phyloP scores from a whole-genome alignment of 1,140 invertebrate genomes.

The Drosophila trapezifrons region DNA sequence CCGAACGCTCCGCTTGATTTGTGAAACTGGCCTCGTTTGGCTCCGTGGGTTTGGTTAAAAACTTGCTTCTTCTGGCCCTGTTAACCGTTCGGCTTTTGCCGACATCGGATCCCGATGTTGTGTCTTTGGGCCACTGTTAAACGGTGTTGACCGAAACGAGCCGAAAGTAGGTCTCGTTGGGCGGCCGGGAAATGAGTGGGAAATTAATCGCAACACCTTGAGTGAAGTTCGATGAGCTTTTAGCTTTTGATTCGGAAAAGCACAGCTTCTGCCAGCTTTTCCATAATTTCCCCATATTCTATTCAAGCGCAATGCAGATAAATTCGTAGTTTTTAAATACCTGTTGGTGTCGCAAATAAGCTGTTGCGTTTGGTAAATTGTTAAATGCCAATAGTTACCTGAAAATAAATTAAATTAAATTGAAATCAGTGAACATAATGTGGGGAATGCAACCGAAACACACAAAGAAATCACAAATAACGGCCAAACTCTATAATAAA shows the following conservation, averaged over 20 bases:
- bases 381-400: conserved; percentile 69
- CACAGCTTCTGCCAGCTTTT: conserved; percentile 23
- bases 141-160: conserved; percentile 40
- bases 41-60: conserved; percentile 66
- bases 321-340: conserved; percentile 1
- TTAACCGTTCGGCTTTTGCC: conserved; percentile 40
- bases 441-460: conserved; percentile 12
- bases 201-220: conserved; percentile 37
- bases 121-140: conserved; percentile 62
- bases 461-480: conserved; percentile 44
- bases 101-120: conserved; percentile 45
- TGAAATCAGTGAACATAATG: conserved; percentile 27
- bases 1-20: conserved; percentile 81
- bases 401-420: conserved; percentile 52
- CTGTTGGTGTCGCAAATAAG: conserved; percentile 9
- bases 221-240: conserved; percentile 41
- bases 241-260: background rate
- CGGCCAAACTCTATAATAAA: conserved; percentile 32
- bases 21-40: conserved; percentile 83
- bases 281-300: conserved; percentile 29
- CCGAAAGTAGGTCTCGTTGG: conserved; percentile 60
- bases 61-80: conserved; percentile 45
- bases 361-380: conserved; percentile 21
- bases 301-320: background rate
- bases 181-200: conserved; percentile 23